Percentiles rank a stretch among this genome's conserved stretches.
Evolutionary conservation across 2,797 vertebrate genomes (phyloP).

Genomic region (Mionectes olivaceus): DNA sequence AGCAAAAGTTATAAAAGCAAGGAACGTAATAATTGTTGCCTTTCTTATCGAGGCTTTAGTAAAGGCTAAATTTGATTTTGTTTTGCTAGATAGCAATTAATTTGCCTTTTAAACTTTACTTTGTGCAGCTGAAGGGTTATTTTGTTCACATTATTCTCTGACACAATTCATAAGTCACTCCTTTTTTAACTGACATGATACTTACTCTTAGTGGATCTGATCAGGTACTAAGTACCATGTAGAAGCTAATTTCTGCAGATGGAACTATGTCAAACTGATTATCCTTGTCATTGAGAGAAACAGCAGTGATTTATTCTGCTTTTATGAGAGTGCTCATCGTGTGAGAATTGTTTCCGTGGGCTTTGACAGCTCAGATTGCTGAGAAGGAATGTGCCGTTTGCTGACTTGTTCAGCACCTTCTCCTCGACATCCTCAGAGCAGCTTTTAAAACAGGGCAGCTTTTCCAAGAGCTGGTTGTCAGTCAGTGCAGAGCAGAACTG

Average conservation of each 20-base stretch:
- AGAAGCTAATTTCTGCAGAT: constrained; percentile 5
- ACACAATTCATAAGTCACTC: not conserved
- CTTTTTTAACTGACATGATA: not conserved
- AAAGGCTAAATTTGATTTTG: not conserved
- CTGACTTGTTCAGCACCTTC: not conserved
- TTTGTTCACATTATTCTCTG: not conserved
- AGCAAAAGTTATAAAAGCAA: not conserved
- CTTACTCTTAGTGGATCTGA: not conserved
- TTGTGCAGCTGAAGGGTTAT: not conserved
- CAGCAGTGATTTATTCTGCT: constrained; percentile 17
- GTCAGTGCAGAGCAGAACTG: not conserved
- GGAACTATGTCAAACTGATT: not conserved
- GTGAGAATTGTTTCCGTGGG: not conserved
- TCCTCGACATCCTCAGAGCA: not conserved
- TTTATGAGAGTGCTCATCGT: not conserved
- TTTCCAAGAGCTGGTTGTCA: not conserved
- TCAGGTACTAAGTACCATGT: not conserved
- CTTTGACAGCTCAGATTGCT: constrained; percentile 34
- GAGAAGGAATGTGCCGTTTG: not conserved
- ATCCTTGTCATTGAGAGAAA: not conserved
- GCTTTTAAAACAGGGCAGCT: not conserved
- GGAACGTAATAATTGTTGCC: not conserved
- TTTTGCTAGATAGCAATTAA: not conserved
- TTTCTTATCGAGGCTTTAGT: not conserved
- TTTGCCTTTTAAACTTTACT: not conserved